Base-by-base conservation (phyloP, 2,113 vertebrate species). In the Ivindomyrus marchei region DNA sequence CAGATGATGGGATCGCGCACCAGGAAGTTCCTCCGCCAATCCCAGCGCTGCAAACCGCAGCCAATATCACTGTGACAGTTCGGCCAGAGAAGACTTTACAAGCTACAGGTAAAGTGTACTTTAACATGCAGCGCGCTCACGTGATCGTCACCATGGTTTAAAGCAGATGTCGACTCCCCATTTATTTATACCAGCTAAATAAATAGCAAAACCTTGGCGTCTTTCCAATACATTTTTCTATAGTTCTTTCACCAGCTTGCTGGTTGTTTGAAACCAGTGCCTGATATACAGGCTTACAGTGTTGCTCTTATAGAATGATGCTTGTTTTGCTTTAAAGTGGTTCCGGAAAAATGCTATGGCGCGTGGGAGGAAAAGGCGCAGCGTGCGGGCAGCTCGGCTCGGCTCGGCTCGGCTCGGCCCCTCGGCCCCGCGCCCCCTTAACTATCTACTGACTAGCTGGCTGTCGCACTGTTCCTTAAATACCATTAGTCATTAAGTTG, bases 11-110 rank as follows among this genome's bases (percentile, higher is more conserved):
- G 74, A 89, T 56, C 5, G 88, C 89, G 27, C 50, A 91, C 56
- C 92, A 93, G 92, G 92, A 93, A 93, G 92, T 90, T 90, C 91
- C 85, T 4, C 85, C 56, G 66, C 87, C 90, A 89, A 90, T 88
- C 66, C 66, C 70, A 10, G 7, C 46, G 80, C 45, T 24, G 13
- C 84, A 11, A 36, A 36, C 74, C 6, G 15, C 36, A 5, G 7
- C 77, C 7, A 47, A 24, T 83, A 10, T 83, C 77, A 83, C 11
- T 31, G 17, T 53, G 62, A 70, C 62, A 70, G 13, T 80, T 80
- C 13, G 9, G 31, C 27, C n/a, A 5, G 77, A 1, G 6, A 36
- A 17, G 15, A 47, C 80, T 85, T 24, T 9, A 8, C 1, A 47
- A 85, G 45, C 42, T n/a, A 85, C 80, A 24, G 80, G 80, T 84